phyloP scores from a whole-genome alignment of 2,113 vertebrate species.

The Herpailurus yagouaroundi region DNA sequence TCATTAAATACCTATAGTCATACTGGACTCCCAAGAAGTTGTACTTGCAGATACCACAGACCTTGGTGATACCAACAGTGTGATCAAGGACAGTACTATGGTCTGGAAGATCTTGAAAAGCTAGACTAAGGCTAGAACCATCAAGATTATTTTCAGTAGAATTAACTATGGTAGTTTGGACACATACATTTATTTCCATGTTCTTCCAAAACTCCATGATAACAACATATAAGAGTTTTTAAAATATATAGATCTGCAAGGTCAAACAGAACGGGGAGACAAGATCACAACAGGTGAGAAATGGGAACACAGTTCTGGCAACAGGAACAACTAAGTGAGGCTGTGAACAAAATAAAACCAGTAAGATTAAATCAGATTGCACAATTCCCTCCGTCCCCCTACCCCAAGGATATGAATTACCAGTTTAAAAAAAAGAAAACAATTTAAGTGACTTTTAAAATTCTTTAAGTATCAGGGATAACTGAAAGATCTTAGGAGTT shows the following conservation, averaged over 20 bases:
- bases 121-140: neutral
- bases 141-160: neutral
- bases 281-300: neutral
- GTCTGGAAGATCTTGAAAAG: neutral
- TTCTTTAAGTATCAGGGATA: neutral
- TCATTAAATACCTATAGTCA: neutral
- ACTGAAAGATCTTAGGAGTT: neutral
- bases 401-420: neutral
- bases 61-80: neutral
- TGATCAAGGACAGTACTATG: neutral
- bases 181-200: neutral
- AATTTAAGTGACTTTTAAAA: neutral
- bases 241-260: neutral
- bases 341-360: neutral
- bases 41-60: neutral
- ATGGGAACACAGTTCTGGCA: neutral
- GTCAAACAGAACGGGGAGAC: neutral
- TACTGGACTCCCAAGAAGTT: neutral
- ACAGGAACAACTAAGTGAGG: neutral
- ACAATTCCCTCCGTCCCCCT: neutral
- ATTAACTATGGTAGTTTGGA: neutral
- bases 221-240: neutral
- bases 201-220: neutral
- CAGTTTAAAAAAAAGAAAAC: neutral
- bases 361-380: neutral